A percentile compares a stretch with the other conserved stretches of the same genome.
Evolutionary conservation across 2,797 vertebrate species (phyloP).

Genomic region (Sebastes taczanowskii): DNA sequence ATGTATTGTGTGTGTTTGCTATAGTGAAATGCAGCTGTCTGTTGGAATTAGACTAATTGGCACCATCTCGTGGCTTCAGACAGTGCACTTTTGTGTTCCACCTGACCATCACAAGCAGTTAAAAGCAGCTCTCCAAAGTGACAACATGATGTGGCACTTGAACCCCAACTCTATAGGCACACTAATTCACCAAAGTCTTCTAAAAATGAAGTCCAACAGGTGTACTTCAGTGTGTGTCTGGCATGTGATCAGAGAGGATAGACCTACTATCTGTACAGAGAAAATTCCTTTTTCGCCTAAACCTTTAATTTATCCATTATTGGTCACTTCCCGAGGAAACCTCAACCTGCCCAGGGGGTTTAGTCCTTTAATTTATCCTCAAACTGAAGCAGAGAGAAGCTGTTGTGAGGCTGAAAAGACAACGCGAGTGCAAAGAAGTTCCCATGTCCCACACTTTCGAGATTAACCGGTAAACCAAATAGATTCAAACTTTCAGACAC

Average conservation of each 20-base stretch:
- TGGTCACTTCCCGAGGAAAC: background rate
- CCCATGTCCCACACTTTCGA: background rate
- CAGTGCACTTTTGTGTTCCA: background rate
- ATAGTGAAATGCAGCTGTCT: background rate
- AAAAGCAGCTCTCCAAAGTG: background rate
- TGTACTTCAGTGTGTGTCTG: background rate
- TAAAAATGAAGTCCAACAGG: background rate
- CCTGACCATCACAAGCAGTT: background rate
- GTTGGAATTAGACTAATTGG: background rate
- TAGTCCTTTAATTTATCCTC: background rate
- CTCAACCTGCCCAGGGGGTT: background rate
- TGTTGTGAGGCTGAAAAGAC: background rate
- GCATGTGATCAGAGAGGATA: background rate
- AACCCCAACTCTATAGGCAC: background rate
- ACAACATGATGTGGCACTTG: background rate
- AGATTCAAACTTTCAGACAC: slow-evolving; percentile 28
- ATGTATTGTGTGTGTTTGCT: background rate
- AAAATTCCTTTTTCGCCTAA: background rate
- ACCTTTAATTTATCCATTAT: slow-evolving; percentile 6
- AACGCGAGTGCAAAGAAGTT: background rate
- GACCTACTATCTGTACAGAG: background rate
- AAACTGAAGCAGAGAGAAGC: slow-evolving; percentile 6
- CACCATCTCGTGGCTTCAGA: slow-evolving; percentile 47
- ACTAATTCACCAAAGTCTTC: background rate
- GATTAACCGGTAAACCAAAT: slow-evolving; percentile 45